Base-by-base conservation (phyloP, 2,888 invertebrate genomes). In the Pristionchus japonicus region DNA sequence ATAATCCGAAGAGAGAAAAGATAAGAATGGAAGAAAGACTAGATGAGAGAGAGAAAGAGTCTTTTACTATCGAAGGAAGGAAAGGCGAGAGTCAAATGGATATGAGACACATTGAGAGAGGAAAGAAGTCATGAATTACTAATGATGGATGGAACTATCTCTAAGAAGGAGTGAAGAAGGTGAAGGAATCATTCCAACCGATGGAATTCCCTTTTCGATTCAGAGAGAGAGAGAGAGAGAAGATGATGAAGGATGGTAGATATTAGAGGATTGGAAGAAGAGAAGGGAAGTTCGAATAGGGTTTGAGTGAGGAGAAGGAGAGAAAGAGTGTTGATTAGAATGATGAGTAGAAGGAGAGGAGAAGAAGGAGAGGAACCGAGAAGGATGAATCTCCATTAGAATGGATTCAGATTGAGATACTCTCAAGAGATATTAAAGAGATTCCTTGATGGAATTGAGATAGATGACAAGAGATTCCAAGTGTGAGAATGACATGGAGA, bases 251-350 rank as follows among this genome's bases (percentile, higher is more conserved):
- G 23, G 9, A 40, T 40, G 40, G 34, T 57, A n/a, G n/a, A n/a
- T n/a, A n/a, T n/a, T n/a, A n/a, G n/a, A n/a, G n/a, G n/a, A n/a
- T n/a, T 57, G 23, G 23, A n/a, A 57, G 15, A 31, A 27, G 37
- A 40, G 74, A 31, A 40, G 74, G 17, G 17, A 57, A 57, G 20
- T 74, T 40, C 34, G 37, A 20, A 13, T 23, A 31, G 17, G 31
- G 37, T n/a, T n/a, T 47, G 80, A 80, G 43, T 23, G 47, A 2
- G 37, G 49, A 52, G 49, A 49, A 27, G 13, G n/a, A 82, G 82
- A 82, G 82, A 40, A 70, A 37, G 31, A 40, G 74, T 74, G 74
- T 74, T 74, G 74, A 74, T 74, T 74, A 74, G 40, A 40, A 74
- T 74, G 74, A 74, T 74, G 37, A 20, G 74, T 27, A 23, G 27